Base-by-base conservation (phyloP, 2,797 vertebrate species). In the Scyliorhinus canicula region DNA sequence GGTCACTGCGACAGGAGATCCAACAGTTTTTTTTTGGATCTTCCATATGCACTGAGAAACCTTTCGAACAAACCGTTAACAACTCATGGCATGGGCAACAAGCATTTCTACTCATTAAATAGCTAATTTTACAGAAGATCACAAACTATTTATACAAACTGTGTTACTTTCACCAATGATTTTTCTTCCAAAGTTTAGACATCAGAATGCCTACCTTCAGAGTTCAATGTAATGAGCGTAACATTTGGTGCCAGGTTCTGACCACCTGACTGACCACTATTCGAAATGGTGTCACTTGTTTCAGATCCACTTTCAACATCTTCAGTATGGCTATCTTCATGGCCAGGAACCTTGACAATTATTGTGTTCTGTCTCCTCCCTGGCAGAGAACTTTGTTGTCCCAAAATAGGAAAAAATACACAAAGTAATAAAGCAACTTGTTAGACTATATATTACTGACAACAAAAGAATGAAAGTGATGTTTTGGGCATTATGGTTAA, bases 251-350 rank as follows among this genome's bases (percentile, higher is more conserved):
- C 98, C 50, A 98, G 98, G 96, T 97, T 98, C 50, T 97, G 97
- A 65, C 96, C 96, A 95, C 97, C 97, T 0, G 97, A 96, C 93
- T 99, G 98, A 85, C 99, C 98, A 0, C 98, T 98, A 96, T 98
- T 99, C 95, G 99, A 99, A 95, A 99, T 97, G 0, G 98, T 98
- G 96, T 99, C 99, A 21, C 99, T 99, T 96, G 99, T 98, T 96
- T 99, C 99, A 0, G 99, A 99, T 55, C 99, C 99, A 0, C 99
- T 99, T 79, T 99, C 99, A 95, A 98, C 98, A 0, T 99, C 99
- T 95, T 99, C 99, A 4, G 97, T 97, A 96, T 99, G 99, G 95
- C 98, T 98, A 95, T 99, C 99, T 0, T 99, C 99, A 0, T 98
- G 98, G 0, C 97, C 98, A 0, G 99, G 99, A 50, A 99, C 98